Percentiles rank a stretch among this genome's conserved stretches.
Conservation (phyloP, 2,113 vertebrate genomes). For the Vidua chalybeata region DNA sequence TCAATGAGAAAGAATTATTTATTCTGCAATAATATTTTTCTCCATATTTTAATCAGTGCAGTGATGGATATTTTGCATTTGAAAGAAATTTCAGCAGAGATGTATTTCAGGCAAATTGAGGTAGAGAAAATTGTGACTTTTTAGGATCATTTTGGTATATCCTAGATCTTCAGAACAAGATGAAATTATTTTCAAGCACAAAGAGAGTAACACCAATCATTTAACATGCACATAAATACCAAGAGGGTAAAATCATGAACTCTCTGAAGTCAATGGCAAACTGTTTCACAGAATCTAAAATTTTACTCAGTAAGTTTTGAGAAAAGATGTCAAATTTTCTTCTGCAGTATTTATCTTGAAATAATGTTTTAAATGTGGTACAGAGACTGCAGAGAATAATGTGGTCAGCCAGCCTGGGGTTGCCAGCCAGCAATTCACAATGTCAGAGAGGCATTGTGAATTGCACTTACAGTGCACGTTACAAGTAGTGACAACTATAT, state of each 20-base stretch:
- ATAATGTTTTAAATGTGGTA: neutral
- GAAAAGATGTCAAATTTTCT: neutral
- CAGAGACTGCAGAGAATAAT: neutral
- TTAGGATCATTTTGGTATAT: neutral
- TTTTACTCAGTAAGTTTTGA: neutral
- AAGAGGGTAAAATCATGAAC: neutral
- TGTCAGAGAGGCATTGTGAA: too few relatives aligned
- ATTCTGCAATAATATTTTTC: neutral
- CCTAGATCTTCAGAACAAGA: neutral
- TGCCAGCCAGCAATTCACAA: neutral
- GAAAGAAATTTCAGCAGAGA: neutral
- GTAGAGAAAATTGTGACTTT: neutral
- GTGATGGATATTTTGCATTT: neutral
- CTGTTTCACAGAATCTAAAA: neutral
- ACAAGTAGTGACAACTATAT: neutral
- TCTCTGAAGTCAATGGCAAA: neutral
- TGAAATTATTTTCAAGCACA: neutral
- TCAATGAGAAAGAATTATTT: neutral
- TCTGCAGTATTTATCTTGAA: neutral
- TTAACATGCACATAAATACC: neutral
- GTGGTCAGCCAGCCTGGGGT: neutral
- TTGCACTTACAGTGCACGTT: neutral
- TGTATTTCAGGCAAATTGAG: neutral
- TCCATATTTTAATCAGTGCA: neutral
- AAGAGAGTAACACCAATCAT: neutral